Evolutionary conservation across 2,888 invertebrate species (phyloP).

Genomic region (Mycalesis mineus): DNA sequence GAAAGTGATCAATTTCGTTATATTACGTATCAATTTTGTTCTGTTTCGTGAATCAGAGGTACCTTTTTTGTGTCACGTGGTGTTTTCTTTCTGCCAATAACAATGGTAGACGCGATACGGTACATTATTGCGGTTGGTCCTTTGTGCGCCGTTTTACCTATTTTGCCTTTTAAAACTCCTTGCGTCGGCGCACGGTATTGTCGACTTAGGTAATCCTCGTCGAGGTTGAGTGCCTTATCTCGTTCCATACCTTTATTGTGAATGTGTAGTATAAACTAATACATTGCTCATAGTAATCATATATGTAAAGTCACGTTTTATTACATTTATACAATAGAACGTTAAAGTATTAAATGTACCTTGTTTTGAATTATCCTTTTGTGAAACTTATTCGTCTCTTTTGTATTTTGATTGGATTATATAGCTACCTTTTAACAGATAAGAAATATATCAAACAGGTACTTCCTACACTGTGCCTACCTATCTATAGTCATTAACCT

Average conservation of each 20-base stretch:
- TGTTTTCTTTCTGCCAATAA: conserved; percentile 41
- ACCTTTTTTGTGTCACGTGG: conserved; percentile 51
- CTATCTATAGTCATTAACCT: conserved; percentile 23
- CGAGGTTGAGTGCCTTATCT: conserved; percentile 55
- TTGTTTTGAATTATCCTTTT: too few species aligned
- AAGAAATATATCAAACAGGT: conserved; percentile 25
- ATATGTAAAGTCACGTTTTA: conserved; percentile 27
- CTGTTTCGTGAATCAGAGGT: conserved; percentile 55
- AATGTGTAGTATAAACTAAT: conserved; percentile 24
- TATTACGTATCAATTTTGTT: conserved; percentile 44
- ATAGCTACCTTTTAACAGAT: too few species aligned
- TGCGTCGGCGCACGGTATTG: conserved; percentile 47
- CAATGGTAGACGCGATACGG: conserved; percentile 33
- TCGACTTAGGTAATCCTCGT: conserved; percentile 49
- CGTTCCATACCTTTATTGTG: conserved; percentile 32
- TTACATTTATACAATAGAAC: neutral
- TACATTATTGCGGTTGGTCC: conserved; percentile 52
- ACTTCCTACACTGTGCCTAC: conserved; percentile 24
- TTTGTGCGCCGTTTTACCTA: conserved; percentile 56
- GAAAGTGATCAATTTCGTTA: conserved; percentile 60
- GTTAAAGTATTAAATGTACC: neutral
- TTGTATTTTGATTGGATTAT: too few species aligned
- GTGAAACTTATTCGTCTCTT: too few species aligned
- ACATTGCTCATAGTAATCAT: conserved; percentile 20
- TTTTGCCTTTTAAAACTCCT: conserved; percentile 42